Evolutionary conservation across 2,797 vertebrate species (phyloP).

Genomic region (Chlorospingus semifuscus): DNA sequence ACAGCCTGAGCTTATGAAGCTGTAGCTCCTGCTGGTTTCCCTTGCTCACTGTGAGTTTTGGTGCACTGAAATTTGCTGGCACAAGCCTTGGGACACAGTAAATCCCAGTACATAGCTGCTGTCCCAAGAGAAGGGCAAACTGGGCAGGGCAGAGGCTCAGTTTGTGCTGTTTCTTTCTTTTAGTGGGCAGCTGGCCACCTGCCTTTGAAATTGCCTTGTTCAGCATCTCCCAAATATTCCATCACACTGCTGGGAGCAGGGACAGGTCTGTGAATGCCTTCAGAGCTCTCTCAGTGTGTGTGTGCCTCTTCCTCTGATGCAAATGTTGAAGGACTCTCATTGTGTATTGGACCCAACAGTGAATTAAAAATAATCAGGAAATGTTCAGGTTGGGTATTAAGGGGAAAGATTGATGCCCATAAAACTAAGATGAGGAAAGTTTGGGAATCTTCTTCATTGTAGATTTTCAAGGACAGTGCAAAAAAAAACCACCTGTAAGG

Average conservation of each 20-base stretch:
- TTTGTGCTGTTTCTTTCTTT: not conserved
- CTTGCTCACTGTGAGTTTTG: not conserved
- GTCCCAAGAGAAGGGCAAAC: not conserved
- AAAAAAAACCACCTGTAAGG: not conserved
- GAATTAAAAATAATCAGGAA: not conserved
- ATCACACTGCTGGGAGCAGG: not conserved
- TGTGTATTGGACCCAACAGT: not conserved
- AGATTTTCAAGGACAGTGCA: not conserved
- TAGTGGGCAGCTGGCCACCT: not conserved
- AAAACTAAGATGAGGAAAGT: not conserved
- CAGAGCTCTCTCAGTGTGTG: not conserved
- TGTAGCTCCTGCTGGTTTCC: not conserved
- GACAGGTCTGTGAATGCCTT: slow-evolving; percentile 13
- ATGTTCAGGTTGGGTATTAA: not conserved
- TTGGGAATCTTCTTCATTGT: not conserved
- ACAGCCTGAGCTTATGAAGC: not conserved
- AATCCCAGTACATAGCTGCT: not conserved
- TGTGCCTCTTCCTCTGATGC: not conserved
- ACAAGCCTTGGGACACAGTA: not conserved
- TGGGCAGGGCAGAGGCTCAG: not conserved
- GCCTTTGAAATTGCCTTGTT: not conserved
- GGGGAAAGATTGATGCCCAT: not conserved
- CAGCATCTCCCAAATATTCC: not conserved
- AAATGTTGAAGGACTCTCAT: not conserved
- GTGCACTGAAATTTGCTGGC: not conserved